Conservation (phyloP, 1,140 invertebrate genomes). For the Drosophila guanche region DNA sequence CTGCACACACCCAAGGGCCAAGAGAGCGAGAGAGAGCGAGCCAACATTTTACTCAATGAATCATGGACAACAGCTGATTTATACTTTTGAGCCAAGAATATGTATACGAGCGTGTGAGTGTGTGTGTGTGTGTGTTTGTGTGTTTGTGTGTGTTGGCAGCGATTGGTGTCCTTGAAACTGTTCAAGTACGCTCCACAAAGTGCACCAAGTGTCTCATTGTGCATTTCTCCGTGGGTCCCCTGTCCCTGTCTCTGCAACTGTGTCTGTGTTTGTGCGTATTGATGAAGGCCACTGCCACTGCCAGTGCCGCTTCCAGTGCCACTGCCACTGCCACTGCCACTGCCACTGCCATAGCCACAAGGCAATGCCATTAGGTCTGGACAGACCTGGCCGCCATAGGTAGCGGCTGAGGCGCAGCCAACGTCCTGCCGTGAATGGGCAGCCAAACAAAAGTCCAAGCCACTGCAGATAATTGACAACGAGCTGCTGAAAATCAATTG, state of each 20-base stretch:
- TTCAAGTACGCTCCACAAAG: conserved; percentile 73
- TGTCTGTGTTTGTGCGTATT: conserved; percentile 37
- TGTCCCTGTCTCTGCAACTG: conserved; percentile 6
- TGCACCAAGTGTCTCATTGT: conserved; percentile 75
- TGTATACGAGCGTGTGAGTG: background rate
- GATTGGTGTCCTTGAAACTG: conserved; percentile 77
- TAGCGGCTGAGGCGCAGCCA: conserved; percentile 10
- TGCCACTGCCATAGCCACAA: conserved; percentile 48
- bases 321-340: conserved; percentile 43
- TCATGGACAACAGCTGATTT: conserved; percentile 79
- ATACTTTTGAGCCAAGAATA: conserved; percentile 63
- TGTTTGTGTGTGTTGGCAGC: conserved; percentile 66
- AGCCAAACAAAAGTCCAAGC: conserved; percentile 54
- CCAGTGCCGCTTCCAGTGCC: conserved; percentile 24
- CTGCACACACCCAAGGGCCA: conserved; percentile 21
- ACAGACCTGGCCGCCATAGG: conserved; percentile 22
- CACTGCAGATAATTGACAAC: conserved; percentile 69
- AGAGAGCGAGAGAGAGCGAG: conserved; percentile 14
- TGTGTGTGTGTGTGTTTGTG: conserved; percentile 21
- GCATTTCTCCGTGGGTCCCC: conserved; percentile 53
- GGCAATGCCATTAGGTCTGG: conserved; percentile 59
- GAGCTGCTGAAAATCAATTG: conserved; percentile 73
- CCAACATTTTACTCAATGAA: conserved; percentile 75
- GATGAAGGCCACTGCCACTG: conserved; percentile 54
- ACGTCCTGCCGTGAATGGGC: conserved; percentile 39